Conservation (phyloP, 2,888 invertebrate genomes). For the Tenodera sinensis region DNA sequence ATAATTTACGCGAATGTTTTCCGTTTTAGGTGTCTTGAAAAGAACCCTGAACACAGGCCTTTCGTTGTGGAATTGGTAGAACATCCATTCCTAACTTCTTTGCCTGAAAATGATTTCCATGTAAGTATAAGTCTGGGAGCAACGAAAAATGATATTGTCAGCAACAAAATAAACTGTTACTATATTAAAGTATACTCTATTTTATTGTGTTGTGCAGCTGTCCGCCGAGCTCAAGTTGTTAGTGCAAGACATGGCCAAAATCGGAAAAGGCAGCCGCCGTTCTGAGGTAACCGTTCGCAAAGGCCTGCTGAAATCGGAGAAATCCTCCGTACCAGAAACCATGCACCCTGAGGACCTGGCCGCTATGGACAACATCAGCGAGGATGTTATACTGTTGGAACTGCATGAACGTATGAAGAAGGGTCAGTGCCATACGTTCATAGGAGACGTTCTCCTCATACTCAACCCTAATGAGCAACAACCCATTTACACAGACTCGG, state of each 20-base stretch:
- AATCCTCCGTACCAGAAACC: conserved; percentile 55
- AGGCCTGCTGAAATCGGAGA: conserved; percentile 23
- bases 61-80: conserved; percentile 76
- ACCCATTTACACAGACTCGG: conserved; percentile 68
- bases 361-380: conserved; percentile 68
- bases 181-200: too few relatives aligned
- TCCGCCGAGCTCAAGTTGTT: conserved; percentile 67
- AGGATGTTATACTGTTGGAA: conserved; percentile 66
- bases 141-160: too few relatives aligned
- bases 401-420: conserved; percentile 63
- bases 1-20: neutral
- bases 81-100: conserved; percentile 76
- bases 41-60: conserved; percentile 82
- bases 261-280: conserved; percentile 30
- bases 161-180: too few relatives aligned
- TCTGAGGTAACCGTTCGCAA: conserved; percentile 16
- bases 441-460: conserved; percentile 75
- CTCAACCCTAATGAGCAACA: conserved; percentile 75
- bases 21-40: conserved; percentile 71
- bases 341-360: conserved; percentile 84
- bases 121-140: conserved; percentile 48
- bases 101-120: conserved; percentile 76
- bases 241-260: conserved; percentile 50
- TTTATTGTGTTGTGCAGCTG: conserved; percentile 50
- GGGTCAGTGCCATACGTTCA: conserved; percentile 69